Conservation (phyloP, 37 sponge, comb jelly and placozoan species). For the Haliclona indistincta region DNA sequence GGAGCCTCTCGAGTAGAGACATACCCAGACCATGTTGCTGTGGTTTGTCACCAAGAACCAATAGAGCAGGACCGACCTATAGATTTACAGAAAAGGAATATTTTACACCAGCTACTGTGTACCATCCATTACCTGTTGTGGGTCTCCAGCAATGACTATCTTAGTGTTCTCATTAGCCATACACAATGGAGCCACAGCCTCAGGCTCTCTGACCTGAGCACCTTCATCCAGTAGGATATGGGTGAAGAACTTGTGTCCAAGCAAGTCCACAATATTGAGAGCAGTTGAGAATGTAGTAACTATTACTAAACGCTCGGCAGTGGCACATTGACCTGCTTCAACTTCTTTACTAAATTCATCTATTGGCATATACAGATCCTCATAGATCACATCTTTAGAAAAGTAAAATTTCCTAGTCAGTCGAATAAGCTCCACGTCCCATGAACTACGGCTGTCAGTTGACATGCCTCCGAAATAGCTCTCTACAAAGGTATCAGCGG, state of each 20-base stretch:
- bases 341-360: neutral
- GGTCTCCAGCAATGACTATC: conserved; percentile 48
- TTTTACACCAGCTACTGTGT: neutral
- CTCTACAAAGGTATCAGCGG: conserved; percentile 30
- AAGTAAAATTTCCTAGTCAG: neutral
- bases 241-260: conserved; percentile 8
- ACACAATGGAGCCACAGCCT: conserved; percentile 31
- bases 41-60: conserved; percentile 69
- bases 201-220: conserved; percentile 49
- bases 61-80: conserved; percentile 70
- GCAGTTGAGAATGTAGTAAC: conserved; percentile 55
- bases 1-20: conserved; percentile 65
- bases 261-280: neutral
- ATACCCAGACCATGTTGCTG: conserved; percentile 42
- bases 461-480: conserved; percentile 10
- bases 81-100: neutral
- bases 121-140: conserved; percentile 46
- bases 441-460: neutral
- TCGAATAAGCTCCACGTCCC: neutral
- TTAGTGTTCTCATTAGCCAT: conserved; percentile 13
- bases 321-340: neutral
- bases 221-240: conserved; percentile 66
- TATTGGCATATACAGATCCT: neutral
- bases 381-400: neutral
- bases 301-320: neutral